phyloP scores from a whole-genome alignment of 2,797 vertebrate genomes.

The Micropoecilia bifurca region DNA sequence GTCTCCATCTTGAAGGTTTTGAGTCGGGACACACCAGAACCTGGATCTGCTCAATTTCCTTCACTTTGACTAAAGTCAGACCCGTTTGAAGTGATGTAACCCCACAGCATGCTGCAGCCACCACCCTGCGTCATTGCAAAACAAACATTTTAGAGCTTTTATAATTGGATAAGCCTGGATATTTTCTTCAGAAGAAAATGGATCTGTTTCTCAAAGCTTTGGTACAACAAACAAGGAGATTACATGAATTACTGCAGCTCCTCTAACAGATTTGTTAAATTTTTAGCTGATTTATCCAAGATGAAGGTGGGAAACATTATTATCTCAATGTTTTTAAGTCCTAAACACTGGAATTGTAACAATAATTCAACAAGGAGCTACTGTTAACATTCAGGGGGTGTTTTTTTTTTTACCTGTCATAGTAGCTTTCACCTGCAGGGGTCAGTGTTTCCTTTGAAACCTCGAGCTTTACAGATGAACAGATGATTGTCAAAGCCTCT shows the following conservation, averaged over 20 bases:
- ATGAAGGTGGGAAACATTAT: neutral
- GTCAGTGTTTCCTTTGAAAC: slow-evolving; percentile 2
- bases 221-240: neutral
- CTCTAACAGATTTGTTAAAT: neutral
- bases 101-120: neutral
- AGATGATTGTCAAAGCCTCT: neutral
- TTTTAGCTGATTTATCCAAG: neutral
- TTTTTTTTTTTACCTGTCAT: neutral
- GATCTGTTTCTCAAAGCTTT: neutral
- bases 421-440: neutral
- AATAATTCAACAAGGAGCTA: neutral
- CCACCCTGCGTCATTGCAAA: neutral
- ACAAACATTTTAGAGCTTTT: neutral
- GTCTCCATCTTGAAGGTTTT: neutral
- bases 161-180: neutral
- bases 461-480: neutral
- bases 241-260: neutral
- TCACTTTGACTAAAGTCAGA: neutral
- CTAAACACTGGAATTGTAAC: neutral
- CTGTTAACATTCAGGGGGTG: neutral
- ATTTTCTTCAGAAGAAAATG: neutral
- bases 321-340: slow-evolving; percentile 1
- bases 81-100: neutral
- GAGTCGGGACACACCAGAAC: neutral
- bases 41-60: neutral